Percentiles rank a stretch among this genome's conserved stretches.
phyloP scores from a whole-genome alignment of 2,888 invertebrate genomes.

The Pyrochroa serraticornis region DNA sequence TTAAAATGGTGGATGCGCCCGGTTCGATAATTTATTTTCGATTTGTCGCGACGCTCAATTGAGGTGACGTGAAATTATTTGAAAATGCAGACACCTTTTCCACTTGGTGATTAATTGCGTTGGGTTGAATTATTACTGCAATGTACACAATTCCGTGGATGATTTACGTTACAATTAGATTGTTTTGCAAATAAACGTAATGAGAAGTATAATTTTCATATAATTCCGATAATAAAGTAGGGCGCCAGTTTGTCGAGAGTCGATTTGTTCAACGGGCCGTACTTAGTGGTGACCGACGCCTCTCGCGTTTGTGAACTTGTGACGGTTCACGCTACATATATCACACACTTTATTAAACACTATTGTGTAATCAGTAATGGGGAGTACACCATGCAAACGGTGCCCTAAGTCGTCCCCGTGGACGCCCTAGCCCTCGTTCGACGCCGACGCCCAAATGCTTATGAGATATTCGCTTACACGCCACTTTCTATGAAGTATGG shows the following conservation, averaged over 20 bases:
- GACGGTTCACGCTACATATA: constrained; percentile 39
- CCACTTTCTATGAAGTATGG: constrained; percentile 20
- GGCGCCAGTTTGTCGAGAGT: constrained; percentile 34
- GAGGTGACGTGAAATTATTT: constrained; percentile 18
- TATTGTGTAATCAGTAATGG: constrained; percentile 37
- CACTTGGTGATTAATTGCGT: constrained; percentile 7
- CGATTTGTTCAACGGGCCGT: constrained; percentile 33
- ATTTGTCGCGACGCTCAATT: constrained; percentile 20
- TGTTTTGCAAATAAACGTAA: constrained; percentile 33
- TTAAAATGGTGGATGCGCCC: constrained; percentile 13
- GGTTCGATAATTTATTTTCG: constrained; percentile 18
- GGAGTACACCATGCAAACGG: not conserved
- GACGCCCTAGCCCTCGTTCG: constrained; percentile 1
- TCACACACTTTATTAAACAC: constrained; percentile 41
- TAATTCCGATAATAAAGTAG: constrained; percentile 33
- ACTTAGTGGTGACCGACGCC: constrained; percentile 31
- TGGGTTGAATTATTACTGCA: constrained; percentile 2
- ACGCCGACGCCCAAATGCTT: constrained; percentile 14
- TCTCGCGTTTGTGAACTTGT: constrained; percentile 20
- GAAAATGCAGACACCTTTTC: constrained; percentile 2
- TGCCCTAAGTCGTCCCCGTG: constrained; percentile 7
- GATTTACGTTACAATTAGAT: constrained; percentile 29
- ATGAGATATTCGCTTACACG: constrained; percentile 21
- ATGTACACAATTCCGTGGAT: constrained; percentile 16
- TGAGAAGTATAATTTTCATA: constrained; percentile 37